Conservation (phyloP, 2,888 invertebrate species). For the Drosophila greeni region DNA sequence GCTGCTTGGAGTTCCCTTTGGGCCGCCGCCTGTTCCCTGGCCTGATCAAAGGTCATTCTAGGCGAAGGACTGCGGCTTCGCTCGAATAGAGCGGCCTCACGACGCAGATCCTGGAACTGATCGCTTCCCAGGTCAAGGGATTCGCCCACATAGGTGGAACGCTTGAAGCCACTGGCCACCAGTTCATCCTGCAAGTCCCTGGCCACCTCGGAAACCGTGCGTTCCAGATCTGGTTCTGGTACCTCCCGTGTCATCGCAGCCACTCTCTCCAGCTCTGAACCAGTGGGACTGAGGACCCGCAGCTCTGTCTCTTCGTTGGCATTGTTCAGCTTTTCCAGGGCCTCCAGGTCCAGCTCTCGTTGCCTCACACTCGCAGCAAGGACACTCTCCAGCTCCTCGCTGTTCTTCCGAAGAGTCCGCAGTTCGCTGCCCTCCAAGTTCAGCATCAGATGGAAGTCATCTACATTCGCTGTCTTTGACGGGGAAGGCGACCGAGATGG, state of each 20-base stretch:
- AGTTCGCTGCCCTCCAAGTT: constrained; percentile 65
- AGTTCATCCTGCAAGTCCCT: constrained; percentile 72
- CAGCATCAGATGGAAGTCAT: constrained; percentile 68
- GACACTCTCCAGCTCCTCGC: constrained; percentile 63
- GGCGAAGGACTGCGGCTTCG: constrained; percentile 75
- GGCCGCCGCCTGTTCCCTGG: constrained; percentile 52
- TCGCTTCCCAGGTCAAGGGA: constrained; percentile 73
- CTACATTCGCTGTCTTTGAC: constrained; percentile 42
- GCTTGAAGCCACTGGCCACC: constrained; percentile 68
- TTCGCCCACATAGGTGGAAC: constrained; percentile 78
- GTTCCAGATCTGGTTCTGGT: constrained; percentile 63
- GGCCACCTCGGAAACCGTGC: constrained; percentile 73
- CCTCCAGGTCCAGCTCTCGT: constrained; percentile 68
- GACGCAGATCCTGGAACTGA: constrained; percentile 64
- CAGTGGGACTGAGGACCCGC: constrained; percentile 55
- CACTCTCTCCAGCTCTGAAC: constrained; percentile 27
- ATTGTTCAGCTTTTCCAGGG: constrained; percentile 62
- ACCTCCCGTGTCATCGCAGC: constrained; percentile 23
- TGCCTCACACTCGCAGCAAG: constrained; percentile 61
- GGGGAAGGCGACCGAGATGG: constrained; percentile 12
- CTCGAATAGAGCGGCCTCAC: constrained; percentile 63
- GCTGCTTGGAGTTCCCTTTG: constrained; percentile 72
- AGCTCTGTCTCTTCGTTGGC: constrained; percentile 72
- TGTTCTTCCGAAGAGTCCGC: constrained; percentile 50
- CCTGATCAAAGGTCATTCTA: constrained; percentile 41